Evolutionary conservation across 2,797 vertebrate genomes (phyloP).

Genomic region (Peromyscus eremicus): DNA sequence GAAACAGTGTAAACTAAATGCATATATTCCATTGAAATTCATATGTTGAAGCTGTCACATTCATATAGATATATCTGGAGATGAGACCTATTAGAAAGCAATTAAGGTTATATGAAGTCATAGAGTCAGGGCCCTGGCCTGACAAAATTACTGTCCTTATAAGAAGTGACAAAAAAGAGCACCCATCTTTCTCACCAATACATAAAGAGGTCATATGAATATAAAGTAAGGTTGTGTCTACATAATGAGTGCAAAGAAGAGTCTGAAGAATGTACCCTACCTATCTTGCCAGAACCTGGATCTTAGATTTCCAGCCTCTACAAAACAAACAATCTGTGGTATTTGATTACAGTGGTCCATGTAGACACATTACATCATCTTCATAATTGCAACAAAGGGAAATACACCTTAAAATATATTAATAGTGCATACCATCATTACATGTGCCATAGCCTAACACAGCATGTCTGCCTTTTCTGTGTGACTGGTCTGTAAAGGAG

Average conservation of each 20-base stretch:
- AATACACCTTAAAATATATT: not conserved
- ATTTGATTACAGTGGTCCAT: not conserved
- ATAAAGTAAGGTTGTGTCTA: not conserved
- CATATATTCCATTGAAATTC: not conserved
- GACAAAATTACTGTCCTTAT: not conserved
- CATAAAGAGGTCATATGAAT: not conserved
- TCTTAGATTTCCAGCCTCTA: not conserved
- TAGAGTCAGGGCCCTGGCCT: not conserved
- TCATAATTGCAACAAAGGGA: not conserved
- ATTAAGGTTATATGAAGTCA: not conserved
- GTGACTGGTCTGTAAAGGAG: not conserved
- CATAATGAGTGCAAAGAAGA: not conserved
- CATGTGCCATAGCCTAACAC: not conserved
- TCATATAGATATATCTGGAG: not conserved
- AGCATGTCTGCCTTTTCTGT: not conserved
- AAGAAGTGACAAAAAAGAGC: not conserved
- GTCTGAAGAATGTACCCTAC: not conserved
- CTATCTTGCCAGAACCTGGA: not conserved
- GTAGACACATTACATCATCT: not conserved
- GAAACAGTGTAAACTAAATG: not conserved
- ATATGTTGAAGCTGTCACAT: not conserved
- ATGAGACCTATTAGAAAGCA: not conserved
- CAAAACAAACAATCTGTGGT: not conserved
- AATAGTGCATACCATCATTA: not conserved
- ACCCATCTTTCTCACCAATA: not conserved